These are phyloP conservation scores for Pseudonaja textilis DNA, from an alignment of 2,113 vertebrate species.

Conservation along the genomic window DNA sequence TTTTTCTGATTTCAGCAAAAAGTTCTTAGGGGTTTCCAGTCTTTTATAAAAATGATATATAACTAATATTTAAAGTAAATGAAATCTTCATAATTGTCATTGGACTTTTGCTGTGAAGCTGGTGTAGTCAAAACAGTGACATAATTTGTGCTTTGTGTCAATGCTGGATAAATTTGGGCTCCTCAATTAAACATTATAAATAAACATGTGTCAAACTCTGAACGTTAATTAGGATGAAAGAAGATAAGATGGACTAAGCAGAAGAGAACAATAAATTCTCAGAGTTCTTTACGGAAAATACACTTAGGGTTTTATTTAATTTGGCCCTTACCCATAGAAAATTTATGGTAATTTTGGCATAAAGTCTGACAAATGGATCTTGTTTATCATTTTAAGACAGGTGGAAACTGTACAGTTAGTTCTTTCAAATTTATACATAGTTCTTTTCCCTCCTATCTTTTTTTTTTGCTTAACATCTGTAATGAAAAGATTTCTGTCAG, in stretches of 20 bases:
- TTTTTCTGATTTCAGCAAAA: not conserved
- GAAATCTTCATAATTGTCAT: not conserved
- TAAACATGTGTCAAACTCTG: not conserved
- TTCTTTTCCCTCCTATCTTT: not conserved
- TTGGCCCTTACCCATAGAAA: not conserved
- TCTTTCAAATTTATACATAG: not conserved
- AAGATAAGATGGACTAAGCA: not conserved
- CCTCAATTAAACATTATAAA: not conserved
- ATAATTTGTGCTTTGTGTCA: not conserved
- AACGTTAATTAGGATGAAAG: not conserved
- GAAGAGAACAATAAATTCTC: not conserved
- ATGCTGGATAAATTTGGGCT: not conserved
- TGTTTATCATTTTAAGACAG: not conserved
- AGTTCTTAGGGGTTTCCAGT: not conserved
- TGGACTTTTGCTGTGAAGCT: not conserved
- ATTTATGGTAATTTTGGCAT: not conserved
- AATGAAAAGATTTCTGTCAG: not conserved
- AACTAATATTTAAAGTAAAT: not conserved
- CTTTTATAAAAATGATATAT: not conserved
- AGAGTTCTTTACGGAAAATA: not conserved
- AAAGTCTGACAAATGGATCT: not conserved
- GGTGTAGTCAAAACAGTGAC: not conserved
- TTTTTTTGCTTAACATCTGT: not conserved
- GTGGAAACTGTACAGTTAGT: not conserved
- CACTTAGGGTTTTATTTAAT: not conserved